Base-by-base conservation (phyloP, 2,113 vertebrate species). In the Istiophorus platypterus region DNA sequence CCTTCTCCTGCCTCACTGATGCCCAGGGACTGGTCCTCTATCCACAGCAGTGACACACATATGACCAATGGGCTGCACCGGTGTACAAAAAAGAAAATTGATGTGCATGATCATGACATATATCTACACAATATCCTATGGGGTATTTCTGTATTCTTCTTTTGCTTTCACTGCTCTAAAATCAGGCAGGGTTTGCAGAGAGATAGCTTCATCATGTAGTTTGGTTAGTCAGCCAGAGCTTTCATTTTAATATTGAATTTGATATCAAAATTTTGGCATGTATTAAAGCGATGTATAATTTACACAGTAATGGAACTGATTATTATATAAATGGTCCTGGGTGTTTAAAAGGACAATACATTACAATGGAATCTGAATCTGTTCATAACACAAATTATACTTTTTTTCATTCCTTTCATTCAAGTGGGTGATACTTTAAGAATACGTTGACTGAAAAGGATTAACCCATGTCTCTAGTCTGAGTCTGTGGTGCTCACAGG, bases 1-100 rank as follows among this genome's bases (percentile, higher is more conserved):
- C 95, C 65, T 96, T 97, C 77, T 95, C 92, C 78, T 97, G 96
- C 62, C 91, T 96, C 51, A 71, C 24, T 9, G 84, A 93, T 47
- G 70, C 89, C 47, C 73, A 89, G 47, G 94, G 95, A 3, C 79
- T 95, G 71, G 62, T 95, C 37, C 92, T 97, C 14, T 58, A 91
- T 66, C 96, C 95, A 14, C 95, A 96, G 82, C 92, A 92, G 82
- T 81, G 76, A 31, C 34, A 75, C 5, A 66, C 61, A 37, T 17
- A 51, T 1, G 67, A 58, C 14, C 34, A 84, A 11, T 84, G 90
- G 74, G 73, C 22, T 9, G 7, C 62, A 68, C 37, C 65, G 22
- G 62, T 10, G 37, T 26, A 37, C 29, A 59, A 2, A 75, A n/a
- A n/a, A n/a, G n/a, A n/a, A n/a, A n/a, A n/a, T n/a, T n/a, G n/a